Conservation (phyloP, 2,888 invertebrate species). For the Pristionchus exspectatus region DNA sequence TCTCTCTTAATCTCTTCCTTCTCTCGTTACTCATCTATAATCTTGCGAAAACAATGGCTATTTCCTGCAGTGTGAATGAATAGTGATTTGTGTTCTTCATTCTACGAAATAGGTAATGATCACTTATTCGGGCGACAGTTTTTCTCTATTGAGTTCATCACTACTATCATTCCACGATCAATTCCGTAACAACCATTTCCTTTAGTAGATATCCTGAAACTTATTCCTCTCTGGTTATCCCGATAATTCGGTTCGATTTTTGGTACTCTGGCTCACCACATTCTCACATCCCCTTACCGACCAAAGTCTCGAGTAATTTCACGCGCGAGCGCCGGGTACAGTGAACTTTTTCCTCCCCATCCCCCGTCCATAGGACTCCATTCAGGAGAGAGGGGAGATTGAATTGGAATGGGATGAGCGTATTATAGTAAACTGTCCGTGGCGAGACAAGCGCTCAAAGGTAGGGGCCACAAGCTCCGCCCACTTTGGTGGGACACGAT, state of each 20-base stretch:
- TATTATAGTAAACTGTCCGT: constrained; percentile 49
- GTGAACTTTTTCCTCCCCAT: constrained; percentile 20
- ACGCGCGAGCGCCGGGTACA: neutral
- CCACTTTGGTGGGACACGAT: too few relatives aligned
- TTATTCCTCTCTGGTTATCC: neutral
- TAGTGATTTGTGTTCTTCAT: neutral
- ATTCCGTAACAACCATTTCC: neutral
- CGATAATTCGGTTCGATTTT: neutral
- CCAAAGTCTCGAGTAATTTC: constrained; percentile 32
- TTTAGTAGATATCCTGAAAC: neutral
- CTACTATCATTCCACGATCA: neutral
- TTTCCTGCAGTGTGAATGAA: neutral
- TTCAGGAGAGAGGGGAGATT: constrained; percentile 3
- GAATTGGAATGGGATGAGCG: constrained; percentile 16
- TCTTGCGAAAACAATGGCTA: constrained; percentile 14
- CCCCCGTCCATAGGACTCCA: neutral
- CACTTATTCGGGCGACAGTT: too few relatives aligned
- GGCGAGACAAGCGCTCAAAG: constrained; percentile 17
- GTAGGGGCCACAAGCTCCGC: too few relatives aligned
- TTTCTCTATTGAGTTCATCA: neutral
- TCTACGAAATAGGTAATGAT: neutral
- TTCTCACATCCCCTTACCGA: neutral
- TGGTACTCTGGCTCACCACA: neutral
- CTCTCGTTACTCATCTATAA: constrained; percentile 32
- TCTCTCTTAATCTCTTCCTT: neutral